phyloP scores from a whole-genome alignment of 1,140 invertebrate genomes.

The Gerris buenoi region DNA sequence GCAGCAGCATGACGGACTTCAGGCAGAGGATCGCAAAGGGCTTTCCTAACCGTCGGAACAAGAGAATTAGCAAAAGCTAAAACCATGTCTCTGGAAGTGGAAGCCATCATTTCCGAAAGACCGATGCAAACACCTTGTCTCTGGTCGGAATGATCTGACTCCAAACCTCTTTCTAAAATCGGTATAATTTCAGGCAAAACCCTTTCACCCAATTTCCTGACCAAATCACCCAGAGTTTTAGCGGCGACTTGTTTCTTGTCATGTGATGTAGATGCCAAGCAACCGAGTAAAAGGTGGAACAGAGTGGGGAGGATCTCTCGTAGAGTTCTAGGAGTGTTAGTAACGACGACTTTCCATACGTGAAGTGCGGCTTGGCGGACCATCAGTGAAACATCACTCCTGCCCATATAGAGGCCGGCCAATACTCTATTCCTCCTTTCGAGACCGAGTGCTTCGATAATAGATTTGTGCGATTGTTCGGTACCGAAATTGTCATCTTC shows the following conservation, averaged over 20 bases:
- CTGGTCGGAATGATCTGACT: conserved; percentile 81
- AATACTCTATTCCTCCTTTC: conserved; percentile 84
- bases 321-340: conserved; percentile 90
- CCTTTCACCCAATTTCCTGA: conserved; percentile 91
- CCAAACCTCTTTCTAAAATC: conserved; percentile 82
- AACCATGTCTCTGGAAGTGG: conserved; percentile 89
- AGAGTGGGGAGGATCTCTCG: conserved; percentile 90
- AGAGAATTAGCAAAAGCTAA: conserved; percentile 84
- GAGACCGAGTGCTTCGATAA: conserved; percentile 70
- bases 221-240: conserved; percentile 88
- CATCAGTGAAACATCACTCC: conserved; percentile 90
- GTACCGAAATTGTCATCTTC: conserved; percentile 99
- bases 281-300: conserved; percentile 79
- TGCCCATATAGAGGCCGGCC: conserved; percentile 91
- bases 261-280: conserved; percentile 85
- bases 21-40: conserved; percentile 79
- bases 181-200: conserved; percentile 96
- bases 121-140: conserved; percentile 96
- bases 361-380: conserved; percentile 93
- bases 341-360: conserved; percentile 94
- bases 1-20: conserved; percentile 89
- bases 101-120: conserved; percentile 92
- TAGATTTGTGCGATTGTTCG: conserved; percentile 83
- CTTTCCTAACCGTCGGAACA: conserved; percentile 90
- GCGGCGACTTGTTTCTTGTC: conserved; percentile 91